Evolutionary conservation across 2,888 invertebrate species (phyloP), one percentile per base, ranked within the genome.

Genomic region (Drosophila planitibia): DNA sequence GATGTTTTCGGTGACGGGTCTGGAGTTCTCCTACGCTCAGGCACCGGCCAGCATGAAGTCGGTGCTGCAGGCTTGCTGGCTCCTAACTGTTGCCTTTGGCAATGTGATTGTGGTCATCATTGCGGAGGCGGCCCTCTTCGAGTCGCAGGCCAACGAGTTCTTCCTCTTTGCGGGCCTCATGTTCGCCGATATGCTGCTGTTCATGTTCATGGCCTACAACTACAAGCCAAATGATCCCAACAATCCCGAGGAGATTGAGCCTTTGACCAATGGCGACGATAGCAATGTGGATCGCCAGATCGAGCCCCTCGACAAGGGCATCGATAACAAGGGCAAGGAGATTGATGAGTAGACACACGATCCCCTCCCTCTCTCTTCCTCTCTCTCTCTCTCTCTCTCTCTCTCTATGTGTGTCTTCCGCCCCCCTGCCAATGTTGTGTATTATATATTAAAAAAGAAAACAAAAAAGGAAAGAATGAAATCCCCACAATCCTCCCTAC

Each of bases 11-110:
- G 95, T 96, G 30, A 96, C 96, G 28, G 96, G 96, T 0, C 93
- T 96, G 19, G 95, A 96, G 80, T 96, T 96, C 91, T 95, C 96
- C 4, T 97, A 96, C 89, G 94, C 96, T 0, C 95, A 95, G 95
- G 95, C 96, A 9, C 96, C 96, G 3, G 58, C 81, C 2, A 96
- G 96, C 74, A 99, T 99, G 99, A 99, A 99, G 93, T 97, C 99
- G 0, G 96, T 99, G 0, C 93, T 99, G 59, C 97, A 97, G 93
- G 98, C 99, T 0, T 95, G 96, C 10, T 99, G 99, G 98, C 94
- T 98, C n/a, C 94, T 99, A 64, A 98, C 99, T 0, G 97, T 97
- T 0, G 98, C 99, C 0, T 95, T 99, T 90, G 99, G 99, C 49
- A 99, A 99, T 93, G 94, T 99, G 6, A 96, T 99, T 66, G 99